Conservation (phyloP, 1,140 invertebrate species). For the Bombus turneri region DNA sequence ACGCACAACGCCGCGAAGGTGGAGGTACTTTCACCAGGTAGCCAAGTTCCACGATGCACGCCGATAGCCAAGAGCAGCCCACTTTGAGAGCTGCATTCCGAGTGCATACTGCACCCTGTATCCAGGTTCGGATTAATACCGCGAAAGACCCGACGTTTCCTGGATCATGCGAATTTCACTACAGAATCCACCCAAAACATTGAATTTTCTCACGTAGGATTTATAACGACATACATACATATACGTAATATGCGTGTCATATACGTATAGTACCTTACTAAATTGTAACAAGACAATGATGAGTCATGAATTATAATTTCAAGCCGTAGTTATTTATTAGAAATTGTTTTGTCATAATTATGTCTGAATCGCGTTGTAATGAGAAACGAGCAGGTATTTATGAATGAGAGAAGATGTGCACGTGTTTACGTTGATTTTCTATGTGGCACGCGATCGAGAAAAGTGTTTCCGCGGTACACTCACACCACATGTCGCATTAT, state of each 20-base stretch:
- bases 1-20: constrained; percentile 57
- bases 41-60: constrained; percentile 67
- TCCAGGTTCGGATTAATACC: constrained; percentile 53
- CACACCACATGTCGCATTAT: constrained; percentile 19
- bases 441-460: not conserved
- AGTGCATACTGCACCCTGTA: constrained; percentile 58
- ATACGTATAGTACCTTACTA: not conserved
- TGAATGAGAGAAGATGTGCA: not conserved
- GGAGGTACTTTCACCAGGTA: constrained; percentile 70
- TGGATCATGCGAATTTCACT: not conserved
- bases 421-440: not conserved
- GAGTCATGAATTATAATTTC: not conserved
- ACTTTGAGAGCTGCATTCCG: constrained; percentile 66
- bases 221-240: not conserved
- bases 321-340: too few species aligned
- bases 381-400: not conserved
- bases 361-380: not conserved
- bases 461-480: constrained; percentile 32
- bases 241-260: not conserved
- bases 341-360: not conserved
- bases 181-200: too few species aligned
- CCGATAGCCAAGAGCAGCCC: constrained; percentile 68
- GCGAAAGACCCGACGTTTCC: constrained; percentile 22
- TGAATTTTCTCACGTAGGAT: too few species aligned
- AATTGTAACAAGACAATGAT: not conserved